Conservation (phyloP, 2,888 invertebrate species). For the Ichneumoninae sp. region DNA sequence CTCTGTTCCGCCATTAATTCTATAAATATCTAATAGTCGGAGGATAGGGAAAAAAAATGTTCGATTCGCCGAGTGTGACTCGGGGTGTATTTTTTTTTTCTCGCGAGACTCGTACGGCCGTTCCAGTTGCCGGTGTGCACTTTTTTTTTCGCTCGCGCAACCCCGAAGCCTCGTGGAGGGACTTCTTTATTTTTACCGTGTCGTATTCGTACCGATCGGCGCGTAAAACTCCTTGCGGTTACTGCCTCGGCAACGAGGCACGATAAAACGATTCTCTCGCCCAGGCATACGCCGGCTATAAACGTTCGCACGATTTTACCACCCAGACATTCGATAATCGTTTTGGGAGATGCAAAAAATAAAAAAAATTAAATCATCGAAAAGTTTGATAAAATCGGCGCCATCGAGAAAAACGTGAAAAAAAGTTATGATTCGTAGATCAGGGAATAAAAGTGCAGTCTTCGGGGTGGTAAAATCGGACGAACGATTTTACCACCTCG, state of each 20-base stretch:
- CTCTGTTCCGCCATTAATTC: background rate
- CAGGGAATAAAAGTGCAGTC: constrained; percentile 28
- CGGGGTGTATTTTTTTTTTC: background rate
- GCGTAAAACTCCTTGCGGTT: constrained; percentile 37
- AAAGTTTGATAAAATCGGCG: background rate
- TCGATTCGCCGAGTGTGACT: constrained; percentile 14
- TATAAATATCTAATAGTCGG: constrained; percentile 33
- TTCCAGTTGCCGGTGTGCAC: background rate
- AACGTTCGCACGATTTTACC: background rate
- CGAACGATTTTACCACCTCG: background rate
- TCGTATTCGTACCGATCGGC: constrained; percentile 34
- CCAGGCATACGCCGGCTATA: background rate
- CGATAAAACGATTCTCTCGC: constrained; percentile 25
- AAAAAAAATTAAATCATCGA: constrained; percentile 8
- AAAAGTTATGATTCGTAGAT: background rate
- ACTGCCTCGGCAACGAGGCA: constrained; percentile 6
- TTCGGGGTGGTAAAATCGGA: background rate
- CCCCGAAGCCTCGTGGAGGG: background rate
- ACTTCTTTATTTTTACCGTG: background rate
- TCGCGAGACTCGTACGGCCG: background rate
- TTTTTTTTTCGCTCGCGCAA: background rate
- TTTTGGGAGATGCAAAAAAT: constrained; percentile 19
- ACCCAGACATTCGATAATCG: constrained; percentile 36
- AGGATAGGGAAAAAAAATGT: constrained; percentile 23
- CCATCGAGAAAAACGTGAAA: background rate